Evolutionary conservation across 2,888 invertebrate species (phyloP).

Genomic region (Andrena marginata): DNA sequence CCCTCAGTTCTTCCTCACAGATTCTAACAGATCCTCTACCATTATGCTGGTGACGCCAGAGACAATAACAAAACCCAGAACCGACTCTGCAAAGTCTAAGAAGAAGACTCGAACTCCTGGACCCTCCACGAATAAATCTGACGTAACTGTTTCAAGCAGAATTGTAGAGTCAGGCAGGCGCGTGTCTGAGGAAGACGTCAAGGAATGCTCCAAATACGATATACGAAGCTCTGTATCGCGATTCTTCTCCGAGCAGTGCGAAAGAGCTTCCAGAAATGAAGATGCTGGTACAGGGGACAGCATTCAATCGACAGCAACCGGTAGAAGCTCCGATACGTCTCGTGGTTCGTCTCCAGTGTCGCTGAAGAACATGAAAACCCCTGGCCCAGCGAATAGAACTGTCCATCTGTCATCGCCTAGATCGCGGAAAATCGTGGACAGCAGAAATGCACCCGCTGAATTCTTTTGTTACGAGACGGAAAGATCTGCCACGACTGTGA

Average conservation of each 20-base stretch:
- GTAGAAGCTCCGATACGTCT: background rate
- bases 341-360: conserved; percentile 35
- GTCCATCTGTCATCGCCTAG: background rate
- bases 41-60: conserved; percentile 51
- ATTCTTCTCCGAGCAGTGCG: conserved; percentile 39
- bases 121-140: background rate
- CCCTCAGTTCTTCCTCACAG: conserved; percentile 47
- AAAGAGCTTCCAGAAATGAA: background rate
- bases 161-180: background rate
- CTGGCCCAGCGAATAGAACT: background rate
- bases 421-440: conserved; percentile 3
- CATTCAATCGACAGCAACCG: background rate
- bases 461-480: conserved; percentile 27
- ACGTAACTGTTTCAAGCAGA: background rate
- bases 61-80: conserved; percentile 22
- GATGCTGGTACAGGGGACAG: background rate
- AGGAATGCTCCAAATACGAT: conserved; percentile 9
- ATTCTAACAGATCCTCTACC: conserved; percentile 54
- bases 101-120: background rate
- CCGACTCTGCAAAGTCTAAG: background rate
- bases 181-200: background rate
- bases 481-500: conserved; percentile 18
- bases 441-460: background rate
- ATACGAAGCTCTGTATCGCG: conserved; percentile 45
- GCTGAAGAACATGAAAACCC: background rate